A percentile compares a stretch with the other conserved stretches of the same genome.
phyloP scores from a whole-genome alignment of 1,140 invertebrate species.

The Pristionchus pacificus region DNA sequence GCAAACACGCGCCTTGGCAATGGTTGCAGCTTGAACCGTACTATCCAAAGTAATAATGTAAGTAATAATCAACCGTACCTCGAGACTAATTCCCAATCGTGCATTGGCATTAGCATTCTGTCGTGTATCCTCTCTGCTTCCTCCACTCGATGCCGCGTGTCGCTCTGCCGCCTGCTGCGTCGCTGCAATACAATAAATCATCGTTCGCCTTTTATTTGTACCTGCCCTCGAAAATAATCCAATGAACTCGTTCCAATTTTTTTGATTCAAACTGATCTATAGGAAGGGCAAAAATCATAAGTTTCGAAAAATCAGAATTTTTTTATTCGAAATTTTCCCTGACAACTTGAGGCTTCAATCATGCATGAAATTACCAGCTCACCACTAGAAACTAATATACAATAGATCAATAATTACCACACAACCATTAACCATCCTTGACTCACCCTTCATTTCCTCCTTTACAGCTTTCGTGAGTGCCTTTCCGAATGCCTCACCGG shows the following conservation, averaged over 20 bases:
- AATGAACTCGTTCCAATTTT: not conserved
- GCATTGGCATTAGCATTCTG: conserved; percentile 27
- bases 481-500: conserved; percentile 33
- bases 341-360: no score
- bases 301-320: not conserved
- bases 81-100: conserved; percentile 29
- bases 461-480: conserved; percentile 32
- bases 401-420: no score
- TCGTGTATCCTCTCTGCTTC: conserved; percentile 22
- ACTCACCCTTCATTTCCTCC: conserved; percentile 33
- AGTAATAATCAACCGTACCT: conserved; percentile 22
- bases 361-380: no score
- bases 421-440: not conserved
- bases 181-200: conserved; percentile 31
- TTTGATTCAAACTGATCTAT: not conserved
- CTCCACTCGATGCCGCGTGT: conserved; percentile 26
- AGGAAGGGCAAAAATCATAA: not conserved
- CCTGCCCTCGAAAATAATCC: no score
- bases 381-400: no score
- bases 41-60: no score
- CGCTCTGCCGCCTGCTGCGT: conserved; percentile 35
- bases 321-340: not conserved
- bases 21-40: no score
- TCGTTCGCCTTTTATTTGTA: no score
- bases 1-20: no score